Percentiles rank a stretch among this genome's conserved stretches.
phyloP scores from a whole-genome alignment of 1,140 invertebrate genomes.

The Hyles vespertilio region DNA sequence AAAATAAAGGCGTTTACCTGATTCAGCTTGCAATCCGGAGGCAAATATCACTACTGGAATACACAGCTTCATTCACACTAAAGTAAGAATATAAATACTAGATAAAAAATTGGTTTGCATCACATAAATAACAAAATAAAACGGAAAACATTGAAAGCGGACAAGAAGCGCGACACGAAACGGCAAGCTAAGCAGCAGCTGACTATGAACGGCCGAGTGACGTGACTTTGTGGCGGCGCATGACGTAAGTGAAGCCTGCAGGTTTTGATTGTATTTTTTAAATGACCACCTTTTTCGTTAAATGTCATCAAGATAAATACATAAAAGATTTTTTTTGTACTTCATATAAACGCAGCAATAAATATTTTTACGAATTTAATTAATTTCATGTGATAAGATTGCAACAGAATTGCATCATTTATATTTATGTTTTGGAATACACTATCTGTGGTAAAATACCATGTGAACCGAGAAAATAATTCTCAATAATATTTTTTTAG shows the following conservation, averaged over 20 bases:
- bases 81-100: conserved; percentile 57
- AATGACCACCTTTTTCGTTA: too few species aligned
- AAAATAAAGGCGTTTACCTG: conserved; percentile 76
- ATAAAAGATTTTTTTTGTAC: too few species aligned
- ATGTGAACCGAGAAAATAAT: too few species aligned
- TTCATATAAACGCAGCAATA: too few species aligned
- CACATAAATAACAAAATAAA: conserved; percentile 77
- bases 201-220: conserved; percentile 61
- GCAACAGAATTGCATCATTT: too few species aligned
- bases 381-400: too few species aligned
- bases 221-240: conserved; percentile 54
- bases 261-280: not conserved
- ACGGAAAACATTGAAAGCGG: conserved; percentile 77
- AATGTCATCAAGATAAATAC: too few species aligned
- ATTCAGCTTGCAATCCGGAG: conserved; percentile 50
- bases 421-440: too few species aligned
- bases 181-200: conserved; percentile 77
- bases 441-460: too few species aligned
- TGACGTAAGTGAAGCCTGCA: not conserved
- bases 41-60: conserved; percentile 57
- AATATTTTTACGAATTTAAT: too few species aligned
- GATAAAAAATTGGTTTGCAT: conserved; percentile 72
- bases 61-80: conserved; percentile 62
- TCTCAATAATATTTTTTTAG: too few species aligned
- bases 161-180: conserved; percentile 77